Base-by-base conservation (phyloP, 2,888 invertebrate genomes). In the Mesorhabditis sp. region DNA sequence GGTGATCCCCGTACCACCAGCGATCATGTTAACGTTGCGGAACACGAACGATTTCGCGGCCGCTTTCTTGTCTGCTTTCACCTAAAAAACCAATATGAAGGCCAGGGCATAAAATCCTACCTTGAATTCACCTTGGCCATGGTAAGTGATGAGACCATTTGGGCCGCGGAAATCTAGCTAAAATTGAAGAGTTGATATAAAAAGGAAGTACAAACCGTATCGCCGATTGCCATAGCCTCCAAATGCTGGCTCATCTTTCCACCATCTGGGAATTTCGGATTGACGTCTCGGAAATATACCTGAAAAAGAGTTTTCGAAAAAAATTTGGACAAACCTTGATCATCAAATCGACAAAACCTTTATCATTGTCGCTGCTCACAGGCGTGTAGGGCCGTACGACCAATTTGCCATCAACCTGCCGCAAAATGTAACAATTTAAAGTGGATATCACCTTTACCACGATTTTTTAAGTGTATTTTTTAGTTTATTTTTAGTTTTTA, bases 361-460 rank as follows among this genome's bases (percentile, higher is more conserved):
- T 90, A 85, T 96, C 93, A 83, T 97, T 94, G 87, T 97, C 95
- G 80, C 92, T 93, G 42, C 95, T 92, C 4, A 96, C 94, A 4
- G 98, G 98, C 5, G 98, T 99, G 87, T 98, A 99, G 0, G 98
- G 92, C 74, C 98, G 90, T 80, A 97, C 93, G 44, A 95, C 91
- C 63, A 96, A 88, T 82, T 95, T 92, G 81, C 92, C 94, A 83
- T 91, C 91, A 72, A 96, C 91, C 83, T 82, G 69, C 70, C 75
- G 64, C 7, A 45, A n/a, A 45, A 62, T 43, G 15, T 62, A 42
- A 0, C 15, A 70, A 68, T 43, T 63, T 43, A 28, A 58, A 71
- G 13, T 13, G 28, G 28, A 28, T 28, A 28, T 66, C 2, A 84
- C 82, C 83, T 90, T 92, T n/a, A n/a, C n/a, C n/a, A n/a, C n/a